phyloP scores from a whole-genome alignment of 2,797 vertebrate genomes.

The Crypturellus tataupa region DNA sequence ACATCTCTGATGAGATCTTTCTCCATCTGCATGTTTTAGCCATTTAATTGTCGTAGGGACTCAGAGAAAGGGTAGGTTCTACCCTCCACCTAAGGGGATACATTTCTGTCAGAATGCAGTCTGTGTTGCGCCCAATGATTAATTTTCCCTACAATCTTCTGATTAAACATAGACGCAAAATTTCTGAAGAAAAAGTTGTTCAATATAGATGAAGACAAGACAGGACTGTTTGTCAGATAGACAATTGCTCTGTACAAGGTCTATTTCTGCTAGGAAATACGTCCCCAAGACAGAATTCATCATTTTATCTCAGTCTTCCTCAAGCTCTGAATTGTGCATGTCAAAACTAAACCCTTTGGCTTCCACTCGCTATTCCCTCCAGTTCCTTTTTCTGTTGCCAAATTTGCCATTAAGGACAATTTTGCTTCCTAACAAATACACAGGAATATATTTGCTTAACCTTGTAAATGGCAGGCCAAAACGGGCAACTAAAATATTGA shows the following conservation, averaged over 20 bases:
- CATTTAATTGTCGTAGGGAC: neutral
- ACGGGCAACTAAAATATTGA: neutral
- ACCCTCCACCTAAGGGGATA: neutral
- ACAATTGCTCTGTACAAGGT: neutral
- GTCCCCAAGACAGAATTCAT: neutral
- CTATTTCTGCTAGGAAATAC: neutral
- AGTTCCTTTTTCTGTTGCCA: neutral
- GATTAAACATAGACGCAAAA: constrained; percentile 15
- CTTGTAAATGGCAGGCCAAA: neutral
- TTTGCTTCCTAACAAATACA: neutral
- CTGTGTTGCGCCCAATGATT: neutral
- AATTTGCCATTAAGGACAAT: neutral
- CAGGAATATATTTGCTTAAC: neutral
- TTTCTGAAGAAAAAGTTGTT: neutral
- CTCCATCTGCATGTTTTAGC: neutral
- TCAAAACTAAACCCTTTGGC: constrained; percentile 11
- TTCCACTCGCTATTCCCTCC: neutral
- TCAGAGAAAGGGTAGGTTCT: neutral
- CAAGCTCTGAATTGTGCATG: neutral
- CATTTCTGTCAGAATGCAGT: neutral
- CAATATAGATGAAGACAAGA: neutral
- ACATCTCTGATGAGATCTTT: neutral
- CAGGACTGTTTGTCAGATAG: neutral
- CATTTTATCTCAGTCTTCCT: neutral
- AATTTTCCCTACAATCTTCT: neutral